Base-by-base conservation (phyloP, 2,797 vertebrate genomes). In the Epinephelus awoara region DNA sequence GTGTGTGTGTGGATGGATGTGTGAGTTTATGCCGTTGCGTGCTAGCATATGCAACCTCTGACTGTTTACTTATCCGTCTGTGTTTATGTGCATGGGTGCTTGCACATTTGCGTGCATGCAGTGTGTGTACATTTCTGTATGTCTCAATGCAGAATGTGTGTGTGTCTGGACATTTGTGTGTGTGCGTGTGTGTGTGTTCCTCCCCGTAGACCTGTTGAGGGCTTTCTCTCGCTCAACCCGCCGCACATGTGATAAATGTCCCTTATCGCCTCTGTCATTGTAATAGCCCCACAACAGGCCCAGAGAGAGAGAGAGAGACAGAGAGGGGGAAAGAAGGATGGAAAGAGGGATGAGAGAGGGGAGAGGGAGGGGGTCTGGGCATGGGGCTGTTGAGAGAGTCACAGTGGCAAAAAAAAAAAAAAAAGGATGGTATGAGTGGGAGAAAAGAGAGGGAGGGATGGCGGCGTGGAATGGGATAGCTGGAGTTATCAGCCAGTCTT, bases 221-320 rank as follows among this genome's bases (percentile, higher is more conserved):
- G 90, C 87, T 91, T 87, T 91, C 88, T 93, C 90, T 93, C 51
- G 85, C 86, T 95, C 94, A 94, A 83, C 92, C 87, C 83, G 57
- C 92, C 89, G 83, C 93, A 91, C 93, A 92, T 94, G 93, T 82
- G 96, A 97, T 97, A 96, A 96, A 96, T 96, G 96, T 96, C 95
- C 95, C 96, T 96, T 96, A 96, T 96, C 95, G 80, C 91, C 87
- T 90, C 92, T 95, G 95, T 96, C 96, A 95, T 95, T 96, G 96
- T 96, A 97, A 96, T 94, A 94, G 95, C 93, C 85, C 91, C 93
- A 93, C 95, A 95, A 95, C 96, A 95, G 92, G 94, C 91, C 92
- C 86, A 65, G 85, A 86, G 86, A 92, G 88, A 85, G 80, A 27
- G 5, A 29, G 4, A 67, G 68, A 34, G 21, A 72, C 51, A 21